phyloP scores from a whole-genome alignment of 1,140 invertebrate genomes.

The Lysiphlebus fabarum region DNA sequence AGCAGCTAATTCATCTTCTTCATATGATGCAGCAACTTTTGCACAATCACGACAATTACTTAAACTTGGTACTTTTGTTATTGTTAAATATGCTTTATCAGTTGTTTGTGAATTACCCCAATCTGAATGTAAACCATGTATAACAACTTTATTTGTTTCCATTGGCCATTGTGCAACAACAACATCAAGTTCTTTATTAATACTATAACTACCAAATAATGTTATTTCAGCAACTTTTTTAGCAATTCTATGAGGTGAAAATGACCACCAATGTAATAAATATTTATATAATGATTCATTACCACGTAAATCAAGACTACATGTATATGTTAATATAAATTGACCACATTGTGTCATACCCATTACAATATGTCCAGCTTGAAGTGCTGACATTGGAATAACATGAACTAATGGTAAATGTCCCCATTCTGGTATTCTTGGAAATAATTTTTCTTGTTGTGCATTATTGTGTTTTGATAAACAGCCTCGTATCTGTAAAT shows the following conservation, averaged over 20 bases:
- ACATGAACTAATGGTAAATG: conserved; percentile 45
- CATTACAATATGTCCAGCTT: conserved; percentile 78
- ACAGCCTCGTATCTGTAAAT: conserved; percentile 47
- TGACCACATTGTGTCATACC: conserved; percentile 90
- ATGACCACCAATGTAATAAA: conserved; percentile 70
- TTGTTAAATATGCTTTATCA: conserved; percentile 59
- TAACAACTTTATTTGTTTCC: conserved; percentile 62
- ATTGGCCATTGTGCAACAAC: conserved; percentile 70
- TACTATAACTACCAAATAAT: conserved; percentile 66
- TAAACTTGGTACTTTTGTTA: conserved; percentile 61
- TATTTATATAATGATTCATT: conserved; percentile 58
- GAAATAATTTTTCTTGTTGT: conserved; percentile 49
- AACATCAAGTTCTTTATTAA: conserved; percentile 62
- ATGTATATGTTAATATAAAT: conserved; percentile 85
- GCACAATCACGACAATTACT: conserved; percentile 62
- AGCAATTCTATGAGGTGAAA: conserved; percentile 61
- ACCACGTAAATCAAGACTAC: conserved; percentile 58
- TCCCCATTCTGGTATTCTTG: conserved; percentile 49
- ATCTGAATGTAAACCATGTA: conserved; percentile 60
- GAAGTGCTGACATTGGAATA: conserved; percentile 50
- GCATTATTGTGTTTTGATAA: conserved; percentile 49
- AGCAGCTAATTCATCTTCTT: conserved; percentile 62
- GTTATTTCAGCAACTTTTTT: conserved; percentile 66
- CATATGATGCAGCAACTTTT: conserved; percentile 59
- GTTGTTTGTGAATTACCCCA: conserved; percentile 46